These are phyloP conservation scores for Polypterus senegalus DNA, from an alignment of 2,113 vertebrate genomes.

Conservation along the genomic window DNA sequence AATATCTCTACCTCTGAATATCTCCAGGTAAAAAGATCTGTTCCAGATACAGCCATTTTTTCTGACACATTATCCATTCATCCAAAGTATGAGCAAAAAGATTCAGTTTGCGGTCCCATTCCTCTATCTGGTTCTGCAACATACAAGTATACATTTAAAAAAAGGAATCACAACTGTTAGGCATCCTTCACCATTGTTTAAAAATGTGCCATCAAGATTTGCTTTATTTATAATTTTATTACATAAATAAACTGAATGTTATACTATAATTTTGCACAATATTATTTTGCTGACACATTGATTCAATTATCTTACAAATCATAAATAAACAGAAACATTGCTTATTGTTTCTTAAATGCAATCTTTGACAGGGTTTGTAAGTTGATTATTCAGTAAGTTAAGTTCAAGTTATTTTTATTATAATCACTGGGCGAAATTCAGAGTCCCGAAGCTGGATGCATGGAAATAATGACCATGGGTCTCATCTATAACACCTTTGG, in stretches of 20 bases:
- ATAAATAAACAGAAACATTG: background rate
- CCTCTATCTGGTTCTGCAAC: slow-evolving; percentile 32
- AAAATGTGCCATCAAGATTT: no score
- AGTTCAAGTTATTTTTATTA: no score
- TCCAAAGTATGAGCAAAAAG: slow-evolving; percentile 36
- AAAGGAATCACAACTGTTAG: no score
- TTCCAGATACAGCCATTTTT: slow-evolving; percentile 43
- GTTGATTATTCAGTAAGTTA: no score
- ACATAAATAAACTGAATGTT: no score
- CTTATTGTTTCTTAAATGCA: background rate
- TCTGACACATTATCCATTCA: slow-evolving; percentile 46
- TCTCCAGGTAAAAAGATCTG: slow-evolving; percentile 41
- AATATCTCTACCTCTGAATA: slow-evolving; percentile 38
- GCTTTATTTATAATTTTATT: no score
- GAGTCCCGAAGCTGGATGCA: no score
- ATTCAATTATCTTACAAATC: background rate
- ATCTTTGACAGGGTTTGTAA: no score
- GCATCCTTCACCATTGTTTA: no score
- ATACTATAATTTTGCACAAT: background rate
- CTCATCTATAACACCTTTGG: no score
- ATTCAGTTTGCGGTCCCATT: slow-evolving; percentile 38
- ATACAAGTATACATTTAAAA: background rate
- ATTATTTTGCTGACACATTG: background rate
- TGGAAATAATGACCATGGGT: no score
- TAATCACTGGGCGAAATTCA: no score